Evolutionary conservation across 2,888 invertebrate genomes (phyloP).

Genomic region (Machimus atricapillus): DNA sequence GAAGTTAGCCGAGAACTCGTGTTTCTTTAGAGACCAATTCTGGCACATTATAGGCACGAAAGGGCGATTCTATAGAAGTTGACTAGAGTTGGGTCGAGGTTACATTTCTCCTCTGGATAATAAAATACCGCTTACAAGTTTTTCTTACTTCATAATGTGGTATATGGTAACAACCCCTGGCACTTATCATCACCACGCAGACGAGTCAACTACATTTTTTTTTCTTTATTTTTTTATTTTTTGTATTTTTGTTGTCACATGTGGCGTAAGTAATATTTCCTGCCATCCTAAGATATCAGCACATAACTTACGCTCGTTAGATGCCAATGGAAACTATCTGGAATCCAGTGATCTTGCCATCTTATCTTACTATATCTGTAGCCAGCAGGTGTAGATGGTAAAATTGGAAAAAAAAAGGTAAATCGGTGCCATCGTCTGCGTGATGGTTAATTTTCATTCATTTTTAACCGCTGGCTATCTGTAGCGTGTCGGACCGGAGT

Average conservation of each 20-base stretch:
- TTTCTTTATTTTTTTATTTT: no score
- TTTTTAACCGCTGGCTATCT: not conserved
- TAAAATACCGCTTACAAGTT: not conserved
- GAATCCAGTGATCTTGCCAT: not conserved
- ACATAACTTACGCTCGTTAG: conserved; percentile 6
- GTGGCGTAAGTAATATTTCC: not conserved
- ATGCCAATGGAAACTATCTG: not conserved
- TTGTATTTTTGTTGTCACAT: not conserved
- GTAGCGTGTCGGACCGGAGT: not conserved
- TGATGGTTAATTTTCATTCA: conserved; percentile 17
- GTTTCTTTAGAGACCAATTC: not conserved
- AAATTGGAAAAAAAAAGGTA: not conserved
- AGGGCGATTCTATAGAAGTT: not conserved
- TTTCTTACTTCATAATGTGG: not conserved
- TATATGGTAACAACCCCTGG: not conserved
- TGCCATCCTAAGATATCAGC: not conserved
- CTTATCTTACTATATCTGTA: not conserved
- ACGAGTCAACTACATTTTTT: not conserved
- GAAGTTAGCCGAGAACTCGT: not conserved
- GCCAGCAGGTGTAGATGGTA: not conserved
- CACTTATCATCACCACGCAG: not conserved
- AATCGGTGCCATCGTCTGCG: not conserved
- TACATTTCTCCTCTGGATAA: not conserved
- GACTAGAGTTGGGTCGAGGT: not conserved
- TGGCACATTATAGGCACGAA: not conserved